phyloP scores from a whole-genome alignment of 2,797 vertebrate species.

The Falco berigora region DNA sequence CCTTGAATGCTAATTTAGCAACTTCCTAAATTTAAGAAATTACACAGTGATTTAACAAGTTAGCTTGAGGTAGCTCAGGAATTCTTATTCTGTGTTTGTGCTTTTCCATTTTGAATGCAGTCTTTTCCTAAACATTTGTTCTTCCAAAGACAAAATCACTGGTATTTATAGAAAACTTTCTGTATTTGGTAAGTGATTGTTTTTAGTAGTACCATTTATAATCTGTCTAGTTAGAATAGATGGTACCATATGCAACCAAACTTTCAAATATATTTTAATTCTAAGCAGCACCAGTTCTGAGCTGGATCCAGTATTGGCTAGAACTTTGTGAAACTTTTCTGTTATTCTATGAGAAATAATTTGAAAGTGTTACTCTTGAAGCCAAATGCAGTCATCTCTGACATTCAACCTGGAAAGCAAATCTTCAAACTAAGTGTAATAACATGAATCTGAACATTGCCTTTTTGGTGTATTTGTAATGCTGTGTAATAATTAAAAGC shows the following conservation, averaged over 20 bases:
- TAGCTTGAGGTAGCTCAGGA: background rate
- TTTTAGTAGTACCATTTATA: background rate
- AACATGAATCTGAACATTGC: background rate
- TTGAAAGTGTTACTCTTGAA: background rate
- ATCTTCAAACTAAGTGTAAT: background rate
- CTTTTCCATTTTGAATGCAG: background rate
- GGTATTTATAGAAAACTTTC: background rate
- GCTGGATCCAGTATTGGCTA: background rate
- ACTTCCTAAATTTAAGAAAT: background rate
- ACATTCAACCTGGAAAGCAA: background rate
- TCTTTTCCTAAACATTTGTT: background rate
- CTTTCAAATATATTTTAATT: background rate
- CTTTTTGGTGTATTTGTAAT: background rate
- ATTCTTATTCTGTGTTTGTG: background rate
- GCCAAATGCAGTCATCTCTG: background rate
- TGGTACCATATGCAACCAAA: background rate
- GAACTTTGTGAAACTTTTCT: background rate
- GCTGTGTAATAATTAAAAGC: background rate
- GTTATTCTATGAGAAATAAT: background rate
- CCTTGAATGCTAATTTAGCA: background rate
- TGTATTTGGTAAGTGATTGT: background rate
- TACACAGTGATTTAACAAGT: background rate
- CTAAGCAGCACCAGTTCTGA: background rate
- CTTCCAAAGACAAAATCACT: background rate
- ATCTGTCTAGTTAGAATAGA: background rate